These are phyloP conservation scores for Pimephales promelas DNA, from an alignment of 2,113 vertebrate genomes.

Conservation along the genomic window DNA sequence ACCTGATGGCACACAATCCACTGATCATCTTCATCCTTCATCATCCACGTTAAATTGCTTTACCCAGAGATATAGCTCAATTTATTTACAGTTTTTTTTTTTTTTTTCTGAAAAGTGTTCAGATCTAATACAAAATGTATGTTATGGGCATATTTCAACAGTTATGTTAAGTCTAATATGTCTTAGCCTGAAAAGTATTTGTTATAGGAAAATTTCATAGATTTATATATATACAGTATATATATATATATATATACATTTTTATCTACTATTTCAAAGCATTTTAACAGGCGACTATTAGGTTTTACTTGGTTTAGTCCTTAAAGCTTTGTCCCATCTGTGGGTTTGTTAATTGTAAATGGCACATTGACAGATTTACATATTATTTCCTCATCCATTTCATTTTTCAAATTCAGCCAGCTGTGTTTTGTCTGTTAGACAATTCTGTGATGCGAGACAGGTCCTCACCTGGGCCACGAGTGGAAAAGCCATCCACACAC, in stretches of 20 bases:
- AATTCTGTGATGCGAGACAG: slow-evolving; percentile 9
- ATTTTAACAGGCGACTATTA: background rate
- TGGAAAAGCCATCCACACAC: slow-evolving; percentile 10
- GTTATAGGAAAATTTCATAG: background rate
- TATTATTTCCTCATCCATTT: slow-evolving; percentile 2
- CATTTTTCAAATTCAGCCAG: background rate
- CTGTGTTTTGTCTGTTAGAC: slow-evolving; percentile 5
- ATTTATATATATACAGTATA: too few relatives aligned
- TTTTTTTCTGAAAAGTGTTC: slow-evolving; percentile 48
- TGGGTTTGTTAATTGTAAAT: background rate
- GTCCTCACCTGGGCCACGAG: slow-evolving; percentile 17
- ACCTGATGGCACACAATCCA: too few relatives aligned
- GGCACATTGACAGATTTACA: background rate
- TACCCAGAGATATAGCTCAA: too few relatives aligned
- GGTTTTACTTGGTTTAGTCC: too few relatives aligned
- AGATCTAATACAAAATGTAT: background rate
- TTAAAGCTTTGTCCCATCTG: background rate
- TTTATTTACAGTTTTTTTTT: slow-evolving; percentile 47
- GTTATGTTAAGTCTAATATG: background rate
- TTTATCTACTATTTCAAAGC: background rate
- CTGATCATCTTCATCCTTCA: too few relatives aligned
- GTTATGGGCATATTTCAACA: background rate
- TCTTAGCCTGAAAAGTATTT: background rate
- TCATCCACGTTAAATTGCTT: too few relatives aligned
- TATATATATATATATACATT: too few relatives aligned